Percentiles rank a stretch among this genome's conserved stretches.
Conservation (phyloP, 2,113 vertebrate species). For the Malaclemys terrapin region DNA sequence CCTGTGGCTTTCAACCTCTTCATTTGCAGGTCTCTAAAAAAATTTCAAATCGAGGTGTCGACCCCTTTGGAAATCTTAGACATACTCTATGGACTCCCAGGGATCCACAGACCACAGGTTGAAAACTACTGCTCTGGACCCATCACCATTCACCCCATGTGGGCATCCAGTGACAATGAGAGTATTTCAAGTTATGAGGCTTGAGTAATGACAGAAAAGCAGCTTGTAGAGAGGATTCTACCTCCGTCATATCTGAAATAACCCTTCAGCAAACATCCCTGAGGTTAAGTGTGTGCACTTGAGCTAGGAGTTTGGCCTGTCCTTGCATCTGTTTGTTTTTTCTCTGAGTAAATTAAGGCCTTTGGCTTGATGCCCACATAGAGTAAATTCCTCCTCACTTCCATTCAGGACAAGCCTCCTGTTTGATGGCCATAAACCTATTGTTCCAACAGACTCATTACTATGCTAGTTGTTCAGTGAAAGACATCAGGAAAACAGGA, state of each 20-base stretch:
- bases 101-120: too few relatives aligned
- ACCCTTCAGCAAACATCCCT: not conserved
- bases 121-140: not conserved
- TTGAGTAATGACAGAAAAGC: not conserved
- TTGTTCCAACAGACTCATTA: constrained; percentile 35
- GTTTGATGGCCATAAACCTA: not conserved
- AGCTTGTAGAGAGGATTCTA: not conserved
- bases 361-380: not conserved
- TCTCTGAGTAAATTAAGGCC: not conserved
- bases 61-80: not conserved
- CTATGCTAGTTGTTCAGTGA: not conserved
- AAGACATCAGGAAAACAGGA: constrained; percentile 20
- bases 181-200: not conserved
- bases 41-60: not conserved
- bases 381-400: not conserved
- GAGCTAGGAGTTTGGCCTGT: not conserved
- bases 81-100: not conserved
- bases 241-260: not conserved
- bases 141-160: not conserved
- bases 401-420: not conserved
- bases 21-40: not conserved
- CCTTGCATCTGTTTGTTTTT: not conserved
- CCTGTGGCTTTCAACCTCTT: not conserved
- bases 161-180: not conserved
- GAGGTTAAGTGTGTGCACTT: not conserved